Evolutionary conservation across 2,113 vertebrate species (phyloP), one percentile per base, ranked within the genome.

Genomic region (Larimichthys polyactis): DNA sequence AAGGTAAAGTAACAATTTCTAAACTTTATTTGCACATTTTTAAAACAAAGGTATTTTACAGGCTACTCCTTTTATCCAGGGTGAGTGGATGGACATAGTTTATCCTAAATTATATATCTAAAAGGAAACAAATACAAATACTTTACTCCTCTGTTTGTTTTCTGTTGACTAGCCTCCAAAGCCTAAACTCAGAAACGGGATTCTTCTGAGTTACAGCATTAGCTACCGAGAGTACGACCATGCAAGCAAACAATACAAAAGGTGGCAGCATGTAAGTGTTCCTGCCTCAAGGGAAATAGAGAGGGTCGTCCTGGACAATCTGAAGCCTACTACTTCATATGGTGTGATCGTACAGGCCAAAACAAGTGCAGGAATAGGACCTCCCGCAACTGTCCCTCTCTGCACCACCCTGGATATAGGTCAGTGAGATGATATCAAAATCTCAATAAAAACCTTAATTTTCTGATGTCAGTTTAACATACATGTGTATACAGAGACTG

Each of bases 381-480:
- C 92, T 10, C 29, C 88, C 0, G 73, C 89, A 1, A 72, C 52
- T 9, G 73, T 7, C 5, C 83, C 80, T 1, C 69, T 84, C 73
- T 91, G 89, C 89, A 80, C 85, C 63, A 94, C 93, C 55, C 71
- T 91, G 58, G 84, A 82, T 55, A 87, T 94, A 32, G 82, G 93
- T 94, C 63, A 51, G 78, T 32, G 0, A 36, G 20, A 59, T 0
- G 24, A 36, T 36, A 69, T n/a, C 4, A 78, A 60, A 22, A 24
- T 57, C 2, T 6, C 8, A 60, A 19, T 16, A 40, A 63, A 62
- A 68, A 14, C 10, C 19, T 48, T 1, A 11, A 17, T 20, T 48
- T 6, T 36, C 14, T 67, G 2, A 58, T 59, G 0, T 5, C 5
- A 51, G 6, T 74, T 68, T 57, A 16, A 75, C n/a, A 43, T 77